These are phyloP conservation scores for Eulemur rubriventer DNA, from an alignment of 2,797 vertebrate genomes.

Conservation along the genomic window DNA sequence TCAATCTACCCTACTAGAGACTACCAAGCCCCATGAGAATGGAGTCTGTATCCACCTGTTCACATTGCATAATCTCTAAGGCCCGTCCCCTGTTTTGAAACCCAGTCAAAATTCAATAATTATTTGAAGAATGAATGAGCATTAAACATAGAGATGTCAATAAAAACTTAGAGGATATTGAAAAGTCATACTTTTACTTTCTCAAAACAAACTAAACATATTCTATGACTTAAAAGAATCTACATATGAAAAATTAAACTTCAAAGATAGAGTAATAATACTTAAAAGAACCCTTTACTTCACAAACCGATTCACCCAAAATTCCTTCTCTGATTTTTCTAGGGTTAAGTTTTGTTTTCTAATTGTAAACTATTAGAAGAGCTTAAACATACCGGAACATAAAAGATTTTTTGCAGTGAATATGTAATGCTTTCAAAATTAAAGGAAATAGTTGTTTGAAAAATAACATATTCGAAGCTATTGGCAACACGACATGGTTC, in stretches of 20 bases:
- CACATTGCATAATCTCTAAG: fast-evolving
- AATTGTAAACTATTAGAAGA: neutral
- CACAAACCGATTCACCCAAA: neutral
- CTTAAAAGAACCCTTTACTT: neutral
- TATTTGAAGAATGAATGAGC: neutral
- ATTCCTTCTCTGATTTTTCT: neutral
- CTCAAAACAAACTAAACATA: neutral
- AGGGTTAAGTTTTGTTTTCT: slow-evolving; percentile 13
- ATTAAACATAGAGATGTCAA: neutral
- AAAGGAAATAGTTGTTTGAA: slow-evolving; percentile 28
- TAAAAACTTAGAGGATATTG: neutral
- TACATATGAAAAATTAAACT: neutral
- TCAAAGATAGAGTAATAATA: neutral
- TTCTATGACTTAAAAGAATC: neutral
- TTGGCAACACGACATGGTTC: neutral
- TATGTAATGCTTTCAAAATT: neutral
- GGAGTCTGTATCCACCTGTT: neutral
- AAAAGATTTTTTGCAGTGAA: neutral
- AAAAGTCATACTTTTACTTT: neutral
- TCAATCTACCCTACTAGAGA: neutral
- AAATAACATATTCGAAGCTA: neutral
- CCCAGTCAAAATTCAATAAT: neutral
- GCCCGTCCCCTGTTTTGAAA: neutral
- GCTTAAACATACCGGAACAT: neutral
- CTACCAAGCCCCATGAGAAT: neutral